Base-by-base conservation (phyloP, 2,113 vertebrate genomes). In the Tenebrosternarchus preto region DNA sequence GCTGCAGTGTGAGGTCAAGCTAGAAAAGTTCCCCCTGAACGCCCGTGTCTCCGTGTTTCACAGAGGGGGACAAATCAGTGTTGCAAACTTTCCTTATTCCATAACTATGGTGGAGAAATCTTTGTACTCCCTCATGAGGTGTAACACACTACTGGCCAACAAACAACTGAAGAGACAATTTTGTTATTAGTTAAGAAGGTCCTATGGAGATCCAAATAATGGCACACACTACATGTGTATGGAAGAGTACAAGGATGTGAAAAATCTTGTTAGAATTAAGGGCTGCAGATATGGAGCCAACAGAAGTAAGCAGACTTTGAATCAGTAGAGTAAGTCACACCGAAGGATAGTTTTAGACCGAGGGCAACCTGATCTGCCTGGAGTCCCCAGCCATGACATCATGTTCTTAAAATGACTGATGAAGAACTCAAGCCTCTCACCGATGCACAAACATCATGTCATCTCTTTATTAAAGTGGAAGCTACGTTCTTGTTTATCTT, bases 361-460 rank as follows among this genome's bases (percentile, higher is more conserved):
- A 16, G 79, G 74, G 88, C 83, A 89, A 91, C 84, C 55, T n/a
- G 80, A 91, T 85, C 87, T 84, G 12, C 81, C 82, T 27, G 24
- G 85, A 92, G 33, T 77, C 84, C 84, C 53, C 63, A 25, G 36
- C 55, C 80, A 80, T 92, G 90, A 92, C 91, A 91, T 92, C 90
- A 89, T 86, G 77, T 29, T 59, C 63, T 89, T 79, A 90, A 90
- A 85, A 8, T 27, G 87, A 84, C 71, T 80, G 24, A 82, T 82
- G 83, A 84, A 85, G 84, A 22, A 50, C 72, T 76, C 17, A 82
- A 66, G 43, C 81, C 64, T 68, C 24, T 77, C 19, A 27, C 77
- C 84, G 63, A 82, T 83, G 75, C 74, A 86, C 85, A 89, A 87
- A 86, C 77, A 86, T 90, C 81, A 85, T 89, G 86, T 92, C 88